Evolutionary conservation across 2,797 vertebrate species (phyloP).

Genomic region (Acanthurus leucopareius): DNA sequence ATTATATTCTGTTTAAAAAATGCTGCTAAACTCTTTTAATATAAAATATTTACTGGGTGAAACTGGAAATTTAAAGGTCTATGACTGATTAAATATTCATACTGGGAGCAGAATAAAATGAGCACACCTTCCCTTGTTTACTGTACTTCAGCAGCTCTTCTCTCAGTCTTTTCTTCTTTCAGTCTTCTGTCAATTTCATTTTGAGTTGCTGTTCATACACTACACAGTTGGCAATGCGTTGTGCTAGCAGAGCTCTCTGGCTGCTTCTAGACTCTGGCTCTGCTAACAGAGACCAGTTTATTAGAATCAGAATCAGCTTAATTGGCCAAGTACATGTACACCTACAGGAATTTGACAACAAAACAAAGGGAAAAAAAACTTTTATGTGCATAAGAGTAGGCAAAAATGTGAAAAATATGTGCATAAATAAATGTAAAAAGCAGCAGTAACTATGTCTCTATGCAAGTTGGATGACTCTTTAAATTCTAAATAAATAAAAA

Average conservation of each 20-base stretch:
- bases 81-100: not conserved
- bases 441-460: no score
- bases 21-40: not conserved
- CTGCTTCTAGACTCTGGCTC: not conserved
- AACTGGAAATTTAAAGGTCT: not conserved
- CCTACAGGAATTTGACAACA: not conserved
- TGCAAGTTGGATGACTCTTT: no score
- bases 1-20: no score
- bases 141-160: not conserved
- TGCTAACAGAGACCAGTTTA: not conserved
- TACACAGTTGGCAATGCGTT: not conserved
- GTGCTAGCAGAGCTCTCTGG: not conserved
- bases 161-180: no score
- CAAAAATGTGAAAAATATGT: no score
- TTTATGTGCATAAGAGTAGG: no score
- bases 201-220: not conserved
- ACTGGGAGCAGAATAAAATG: not conserved
- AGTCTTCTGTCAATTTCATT: not conserved
- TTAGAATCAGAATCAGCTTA: not conserved
- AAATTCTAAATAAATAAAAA: no score
- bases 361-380: no score
- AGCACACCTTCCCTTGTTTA: not conserved
- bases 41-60: not conserved
- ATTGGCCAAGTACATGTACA: not conserved
- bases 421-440: no score